Conservation (phyloP, 2,888 invertebrate species). For the Mactromeris polynyma region DNA sequence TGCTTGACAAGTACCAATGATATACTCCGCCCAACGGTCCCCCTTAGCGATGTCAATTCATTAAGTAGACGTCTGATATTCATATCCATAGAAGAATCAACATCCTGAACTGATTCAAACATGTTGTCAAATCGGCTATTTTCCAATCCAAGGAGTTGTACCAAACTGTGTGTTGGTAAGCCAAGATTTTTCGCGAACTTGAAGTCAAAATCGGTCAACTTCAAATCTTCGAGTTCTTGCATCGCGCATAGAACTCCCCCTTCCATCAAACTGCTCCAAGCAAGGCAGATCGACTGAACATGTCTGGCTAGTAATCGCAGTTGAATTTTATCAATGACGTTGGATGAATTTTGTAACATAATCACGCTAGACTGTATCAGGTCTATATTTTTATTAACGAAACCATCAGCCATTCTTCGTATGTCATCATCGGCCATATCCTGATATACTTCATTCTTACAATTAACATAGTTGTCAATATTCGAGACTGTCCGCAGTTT, state of each 20-base stretch:
- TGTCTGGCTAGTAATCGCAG: slow-evolving; percentile 68
- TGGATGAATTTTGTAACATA: slow-evolving; percentile 24
- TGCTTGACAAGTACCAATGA: slow-evolving; percentile 82
- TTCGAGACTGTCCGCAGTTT: slow-evolving; percentile 69
- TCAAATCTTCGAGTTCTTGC: slow-evolving; percentile 69
- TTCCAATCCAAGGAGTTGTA: slow-evolving; percentile 8
- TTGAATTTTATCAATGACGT: slow-evolving; percentile 50
- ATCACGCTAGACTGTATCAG: slow-evolving; percentile 61
- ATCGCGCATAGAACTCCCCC: slow-evolving; percentile 68
- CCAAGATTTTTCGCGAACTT: slow-evolving; percentile 67
- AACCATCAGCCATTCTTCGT: slow-evolving; percentile 44
- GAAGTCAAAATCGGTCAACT: slow-evolving; percentile 54
- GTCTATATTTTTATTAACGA: slow-evolving; percentile 68
- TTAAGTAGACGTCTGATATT: slow-evolving; percentile 66
- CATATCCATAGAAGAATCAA: background rate
- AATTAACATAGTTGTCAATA: slow-evolving; percentile 58
- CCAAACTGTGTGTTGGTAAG: slow-evolving; percentile 63
- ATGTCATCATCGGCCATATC: slow-evolving; percentile 50
- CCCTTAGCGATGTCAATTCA: slow-evolving; percentile 56
- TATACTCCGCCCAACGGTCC: slow-evolving; percentile 65
- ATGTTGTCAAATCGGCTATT: background rate
- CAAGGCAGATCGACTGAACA: slow-evolving; percentile 65
- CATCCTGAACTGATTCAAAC: background rate
- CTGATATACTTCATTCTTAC: slow-evolving; percentile 37
- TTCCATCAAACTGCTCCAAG: slow-evolving; percentile 70